Conservation (phyloP, 2,888 invertebrate genomes). For the Apodemia zela region DNA sequence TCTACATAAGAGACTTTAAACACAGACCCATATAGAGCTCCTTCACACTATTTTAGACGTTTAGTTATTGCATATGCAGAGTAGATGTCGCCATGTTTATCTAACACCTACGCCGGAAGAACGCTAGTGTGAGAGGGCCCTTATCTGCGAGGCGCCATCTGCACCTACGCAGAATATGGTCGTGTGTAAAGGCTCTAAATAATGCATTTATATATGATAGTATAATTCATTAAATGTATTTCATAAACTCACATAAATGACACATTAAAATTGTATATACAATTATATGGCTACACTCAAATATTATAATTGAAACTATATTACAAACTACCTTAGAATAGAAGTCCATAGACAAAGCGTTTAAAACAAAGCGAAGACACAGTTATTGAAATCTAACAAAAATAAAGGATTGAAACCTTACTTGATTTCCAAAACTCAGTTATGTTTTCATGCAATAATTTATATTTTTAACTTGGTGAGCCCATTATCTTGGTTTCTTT, state of each 20-base stretch:
- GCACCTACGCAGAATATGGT: not conserved
- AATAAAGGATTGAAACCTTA: no score
- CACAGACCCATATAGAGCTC: not conserved
- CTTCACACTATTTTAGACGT: not conserved
- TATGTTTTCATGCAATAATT: no score
- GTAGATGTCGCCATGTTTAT: no score
- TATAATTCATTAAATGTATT: not conserved
- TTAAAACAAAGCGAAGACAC: not conserved
- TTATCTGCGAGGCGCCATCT: not conserved
- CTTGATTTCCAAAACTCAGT: no score
- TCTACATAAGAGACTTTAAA: constrained; percentile 34
- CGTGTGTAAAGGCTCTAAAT: not conserved
- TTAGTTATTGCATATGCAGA: no score
- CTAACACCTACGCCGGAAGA: not conserved
- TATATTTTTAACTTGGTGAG: no score
- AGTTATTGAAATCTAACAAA: not conserved
- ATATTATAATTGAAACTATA: constrained; percentile 21
- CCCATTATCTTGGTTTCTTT: no score
- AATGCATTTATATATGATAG: constrained; percentile 4
- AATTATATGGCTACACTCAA: constrained; percentile 18
- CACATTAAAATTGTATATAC: constrained; percentile 19
- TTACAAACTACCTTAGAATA: constrained; percentile 8
- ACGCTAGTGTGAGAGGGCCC: not conserved
- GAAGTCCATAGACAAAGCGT: not conserved
- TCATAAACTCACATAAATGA: constrained; percentile 9